Percentiles rank a stretch among this genome's conserved stretches.
Conservation (phyloP, 2,113 vertebrate genomes). For the Megaptera novaeangliae region DNA sequence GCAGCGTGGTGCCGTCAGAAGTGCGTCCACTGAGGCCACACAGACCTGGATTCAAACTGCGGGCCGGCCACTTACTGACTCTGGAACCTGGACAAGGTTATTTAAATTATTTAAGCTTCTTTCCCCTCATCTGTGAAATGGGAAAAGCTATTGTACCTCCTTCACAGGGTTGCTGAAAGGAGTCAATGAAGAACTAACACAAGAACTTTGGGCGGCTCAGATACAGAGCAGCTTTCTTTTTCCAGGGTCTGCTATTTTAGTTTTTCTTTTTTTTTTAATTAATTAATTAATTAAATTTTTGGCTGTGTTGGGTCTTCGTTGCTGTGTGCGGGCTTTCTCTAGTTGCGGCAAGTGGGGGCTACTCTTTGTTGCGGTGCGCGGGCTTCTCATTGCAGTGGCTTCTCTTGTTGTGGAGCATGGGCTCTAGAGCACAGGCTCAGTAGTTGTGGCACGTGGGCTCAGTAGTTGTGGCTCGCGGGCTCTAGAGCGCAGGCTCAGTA, state of each 20-base stretch:
- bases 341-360: too few species aligned
- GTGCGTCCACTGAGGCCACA: neutral
- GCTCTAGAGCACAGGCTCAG: too few species aligned
- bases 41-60: neutral
- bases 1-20: neutral
- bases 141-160: neutral
- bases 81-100: neutral
- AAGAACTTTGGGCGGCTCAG: neutral
- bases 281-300: too few species aligned
- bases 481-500: too few species aligned
- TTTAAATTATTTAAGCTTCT: neutral
- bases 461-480: too few species aligned
- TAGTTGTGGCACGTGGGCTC: too few species aligned
- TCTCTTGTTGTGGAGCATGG: too few species aligned
- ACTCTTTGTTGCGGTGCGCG: too few species aligned
- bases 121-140: neutral
- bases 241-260: neutral
- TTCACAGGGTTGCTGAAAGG: neutral
- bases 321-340: too few species aligned
- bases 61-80: neutral
- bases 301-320: too few species aligned
- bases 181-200: neutral
- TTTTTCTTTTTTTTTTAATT: accelerated
- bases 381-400: too few species aligned
- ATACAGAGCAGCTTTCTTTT: neutral